Conservation (phyloP, 2,113 vertebrate species). For the Catharus fuscescens region DNA sequence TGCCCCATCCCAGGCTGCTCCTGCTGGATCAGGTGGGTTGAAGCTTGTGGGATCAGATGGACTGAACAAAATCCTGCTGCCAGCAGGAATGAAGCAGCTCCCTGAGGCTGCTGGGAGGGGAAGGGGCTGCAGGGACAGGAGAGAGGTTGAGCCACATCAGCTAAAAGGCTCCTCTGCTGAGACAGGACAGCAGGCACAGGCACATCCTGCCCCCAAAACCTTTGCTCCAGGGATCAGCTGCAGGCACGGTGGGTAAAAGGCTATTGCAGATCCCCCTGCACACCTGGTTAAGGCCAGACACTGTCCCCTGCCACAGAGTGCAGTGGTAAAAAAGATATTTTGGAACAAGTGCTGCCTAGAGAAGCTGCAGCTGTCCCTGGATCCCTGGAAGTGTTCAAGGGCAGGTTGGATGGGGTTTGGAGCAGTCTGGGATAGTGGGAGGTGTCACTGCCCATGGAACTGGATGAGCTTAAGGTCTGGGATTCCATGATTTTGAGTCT, state of each 20-base stretch:
- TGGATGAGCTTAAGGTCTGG: background rate
- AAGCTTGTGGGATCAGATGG: background rate
- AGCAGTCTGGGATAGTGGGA: rapidly evolving
- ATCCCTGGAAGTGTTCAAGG: background rate
- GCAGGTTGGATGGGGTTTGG: rapidly evolving
- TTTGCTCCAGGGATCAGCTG: background rate
- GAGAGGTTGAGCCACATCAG: rapidly evolving
- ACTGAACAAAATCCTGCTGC: background rate
- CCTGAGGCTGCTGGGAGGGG: rapidly evolving
- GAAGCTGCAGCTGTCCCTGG: background rate
- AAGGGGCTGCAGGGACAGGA: background rate
- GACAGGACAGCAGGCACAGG: background rate
- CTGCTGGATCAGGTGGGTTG: background rate
- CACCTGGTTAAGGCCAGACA: background rate
- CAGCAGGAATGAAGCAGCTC: rapidly evolving
- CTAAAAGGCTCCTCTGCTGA: rapidly evolving
- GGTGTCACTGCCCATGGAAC: background rate
- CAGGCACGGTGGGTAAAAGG: background rate
- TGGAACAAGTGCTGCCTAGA: background rate
- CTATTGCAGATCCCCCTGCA: background rate
- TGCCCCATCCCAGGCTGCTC: background rate
- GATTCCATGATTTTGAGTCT: background rate
- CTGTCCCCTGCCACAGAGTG: too few relatives aligned
- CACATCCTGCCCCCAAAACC: rapidly evolving
- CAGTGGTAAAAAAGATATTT: background rate